Percentiles rank a stretch among this genome's conserved stretches.
Evolutionary conservation across 1,140 invertebrate species (phyloP).

Genomic region (Archegozetes longisetosus): DNA sequence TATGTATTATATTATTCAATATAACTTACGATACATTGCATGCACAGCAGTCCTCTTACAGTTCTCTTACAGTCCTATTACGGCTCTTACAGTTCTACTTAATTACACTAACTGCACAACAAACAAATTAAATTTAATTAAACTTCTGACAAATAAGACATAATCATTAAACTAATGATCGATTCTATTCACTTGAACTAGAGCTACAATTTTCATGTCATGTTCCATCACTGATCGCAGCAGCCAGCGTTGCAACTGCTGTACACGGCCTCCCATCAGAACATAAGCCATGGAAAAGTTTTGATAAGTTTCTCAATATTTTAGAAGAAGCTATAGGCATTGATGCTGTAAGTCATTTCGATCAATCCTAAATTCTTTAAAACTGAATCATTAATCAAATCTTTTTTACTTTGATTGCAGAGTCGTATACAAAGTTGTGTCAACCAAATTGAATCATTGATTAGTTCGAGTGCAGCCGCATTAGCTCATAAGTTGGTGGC

Average conservation of each 20-base stretch:
- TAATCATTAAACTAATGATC: too few relatives aligned
- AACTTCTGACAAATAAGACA: too few relatives aligned
- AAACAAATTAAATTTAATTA: background rate
- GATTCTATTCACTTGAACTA: background rate
- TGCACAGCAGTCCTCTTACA: too few relatives aligned
- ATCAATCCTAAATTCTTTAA: background rate
- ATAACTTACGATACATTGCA: too few relatives aligned
- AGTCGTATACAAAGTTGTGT: background rate
- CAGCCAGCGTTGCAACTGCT: slow-evolving; percentile 9
- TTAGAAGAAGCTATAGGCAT: background rate
- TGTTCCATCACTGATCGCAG: slow-evolving; percentile 10
- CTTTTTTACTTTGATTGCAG: background rate
- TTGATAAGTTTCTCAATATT: background rate
- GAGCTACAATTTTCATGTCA: slow-evolving; percentile 9
- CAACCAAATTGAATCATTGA: slow-evolving; percentile 5
- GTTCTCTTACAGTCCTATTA: too few relatives aligned
- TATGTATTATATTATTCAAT: too few relatives aligned
- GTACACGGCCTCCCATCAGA: background rate
- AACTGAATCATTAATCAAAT: background rate
- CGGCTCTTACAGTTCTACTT: too few relatives aligned
- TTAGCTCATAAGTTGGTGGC: background rate
- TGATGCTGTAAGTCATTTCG: slow-evolving; percentile 6
- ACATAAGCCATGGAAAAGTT: background rate
- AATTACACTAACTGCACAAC: background rate
- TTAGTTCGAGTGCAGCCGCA: background rate